Base-by-base conservation (phyloP, 2,797 vertebrate genomes). In the Ceyx erithaca region DNA sequence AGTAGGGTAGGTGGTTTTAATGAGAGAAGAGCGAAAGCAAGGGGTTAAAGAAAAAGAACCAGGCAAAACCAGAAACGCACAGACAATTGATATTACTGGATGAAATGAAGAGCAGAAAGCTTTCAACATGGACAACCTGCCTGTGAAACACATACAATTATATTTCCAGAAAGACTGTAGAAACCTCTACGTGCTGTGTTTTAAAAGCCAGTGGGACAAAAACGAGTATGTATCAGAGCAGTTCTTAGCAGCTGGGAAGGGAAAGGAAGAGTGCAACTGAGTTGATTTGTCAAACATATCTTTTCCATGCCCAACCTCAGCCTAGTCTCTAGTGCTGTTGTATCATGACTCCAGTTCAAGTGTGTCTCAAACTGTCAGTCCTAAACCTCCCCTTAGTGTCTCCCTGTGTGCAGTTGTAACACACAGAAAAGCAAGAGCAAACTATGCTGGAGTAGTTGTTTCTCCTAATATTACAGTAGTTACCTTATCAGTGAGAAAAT, bases 81-180 rank as follows among this genome's bases (percentile, higher is more conserved):
- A 37, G 20, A 55, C 45, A 40, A 8, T 14, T 66, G 15, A 9
- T 83, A 40, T n/a, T 72, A 49, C 19, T 51, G 23, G 20, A n/a
- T 66, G 30, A 87, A 91, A 75, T 83, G 62, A 62, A 79, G 40
- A 71, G 14, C 22, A 73, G 33, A 82, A 80, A 69, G 14, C 28
- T 79, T 73, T 41, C 66, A 82, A 54, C 6, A 14, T 28, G 33
- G 57, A 70, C 46, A 67, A 9, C 13, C 33, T 89, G 35, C 46
- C 77, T 6, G 3, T 69, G 62, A 78, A 72, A 79, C n/a, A 33
- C 10, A 5, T 51, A 12, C 0, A 0, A 20, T 58, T 25, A 3
- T 45, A 30, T 55, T 71, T 43, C 35, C 82, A 49, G 73, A 43
- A 87, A 58, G 75, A n/a, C 35, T 67, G 31, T 71, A 49, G 78